Conservation (phyloP, 2,113 vertebrate species). For the Neolamprologus longior region DNA sequence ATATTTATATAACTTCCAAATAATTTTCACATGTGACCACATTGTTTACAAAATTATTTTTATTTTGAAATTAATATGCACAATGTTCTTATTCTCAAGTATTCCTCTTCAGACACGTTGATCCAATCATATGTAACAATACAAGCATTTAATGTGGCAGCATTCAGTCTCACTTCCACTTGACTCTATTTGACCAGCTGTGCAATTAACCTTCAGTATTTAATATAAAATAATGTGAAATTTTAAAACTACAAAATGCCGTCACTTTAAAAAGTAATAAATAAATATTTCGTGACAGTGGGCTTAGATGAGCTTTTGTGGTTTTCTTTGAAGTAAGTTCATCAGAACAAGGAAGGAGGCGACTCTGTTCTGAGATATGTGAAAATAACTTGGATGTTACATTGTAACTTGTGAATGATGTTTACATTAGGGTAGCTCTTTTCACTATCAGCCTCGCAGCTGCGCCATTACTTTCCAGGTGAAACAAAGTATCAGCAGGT, state of each 20-base stretch:
- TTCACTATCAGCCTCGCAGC: background rate
- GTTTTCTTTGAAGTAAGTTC: background rate
- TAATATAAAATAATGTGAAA: background rate
- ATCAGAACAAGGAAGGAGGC: fast-evolving
- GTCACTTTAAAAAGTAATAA: background rate
- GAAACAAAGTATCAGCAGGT: background rate
- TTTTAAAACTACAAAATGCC: background rate
- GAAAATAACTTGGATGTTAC: background rate
- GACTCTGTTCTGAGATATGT: background rate
- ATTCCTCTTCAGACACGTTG: background rate
- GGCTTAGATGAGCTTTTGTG: fast-evolving
- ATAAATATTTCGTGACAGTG: fast-evolving
- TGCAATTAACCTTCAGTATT: background rate
- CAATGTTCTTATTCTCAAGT: background rate
- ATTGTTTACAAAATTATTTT: background rate
- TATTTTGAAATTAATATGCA: background rate
- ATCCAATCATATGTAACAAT: background rate
- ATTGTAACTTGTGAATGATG: background rate
- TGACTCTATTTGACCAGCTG: background rate
- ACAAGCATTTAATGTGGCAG: background rate
- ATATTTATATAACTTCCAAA: background rate
- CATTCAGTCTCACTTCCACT: background rate
- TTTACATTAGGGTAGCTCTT: fast-evolving
- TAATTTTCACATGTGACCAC: background rate
- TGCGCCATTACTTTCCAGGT: fast-evolving